phyloP scores from a whole-genome alignment of 2,888 invertebrate genomes.

The Drosophila austrosaltans region DNA sequence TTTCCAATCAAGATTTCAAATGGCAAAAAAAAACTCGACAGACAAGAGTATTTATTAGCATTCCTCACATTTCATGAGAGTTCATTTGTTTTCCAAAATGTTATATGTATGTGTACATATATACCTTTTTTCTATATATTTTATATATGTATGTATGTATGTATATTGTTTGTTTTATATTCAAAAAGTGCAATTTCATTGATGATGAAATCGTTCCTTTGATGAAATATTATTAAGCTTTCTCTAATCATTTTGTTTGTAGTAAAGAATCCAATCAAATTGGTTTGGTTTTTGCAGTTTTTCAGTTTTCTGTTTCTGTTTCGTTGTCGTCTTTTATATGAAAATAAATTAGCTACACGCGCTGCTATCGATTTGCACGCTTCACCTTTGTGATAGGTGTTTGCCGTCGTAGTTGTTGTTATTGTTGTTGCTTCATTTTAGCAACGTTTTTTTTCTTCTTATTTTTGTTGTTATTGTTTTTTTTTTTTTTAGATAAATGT shows the following conservation, averaged over 20 bases:
- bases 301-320: constrained; percentile 13
- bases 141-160: neutral
- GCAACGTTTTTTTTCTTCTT: neutral
- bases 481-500: constrained; percentile 3
- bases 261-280: constrained; percentile 27
- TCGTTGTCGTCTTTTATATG: constrained; percentile 16
- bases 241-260: constrained; percentile 77
- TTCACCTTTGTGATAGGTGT: constrained; percentile 24
- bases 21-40: neutral
- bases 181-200: constrained; percentile 3
- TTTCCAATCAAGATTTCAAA: constrained; percentile 3
- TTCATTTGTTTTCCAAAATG: constrained; percentile 4
- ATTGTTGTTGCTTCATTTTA: constrained; percentile 8
- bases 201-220: constrained; percentile 12
- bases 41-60: constrained; percentile 22
- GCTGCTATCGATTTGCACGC: constrained; percentile 50
- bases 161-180: neutral
- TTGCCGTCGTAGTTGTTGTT: neutral
- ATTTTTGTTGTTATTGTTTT: neutral
- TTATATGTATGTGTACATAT: neutral
- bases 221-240: constrained; percentile 67
- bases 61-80: neutral
- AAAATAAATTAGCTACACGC: constrained; percentile 66
- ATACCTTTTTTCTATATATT: no score
- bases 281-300: constrained; percentile 12